Evolutionary conservation across 2,888 invertebrate species (phyloP).

Genomic region (Acrobasis suavella): DNA sequence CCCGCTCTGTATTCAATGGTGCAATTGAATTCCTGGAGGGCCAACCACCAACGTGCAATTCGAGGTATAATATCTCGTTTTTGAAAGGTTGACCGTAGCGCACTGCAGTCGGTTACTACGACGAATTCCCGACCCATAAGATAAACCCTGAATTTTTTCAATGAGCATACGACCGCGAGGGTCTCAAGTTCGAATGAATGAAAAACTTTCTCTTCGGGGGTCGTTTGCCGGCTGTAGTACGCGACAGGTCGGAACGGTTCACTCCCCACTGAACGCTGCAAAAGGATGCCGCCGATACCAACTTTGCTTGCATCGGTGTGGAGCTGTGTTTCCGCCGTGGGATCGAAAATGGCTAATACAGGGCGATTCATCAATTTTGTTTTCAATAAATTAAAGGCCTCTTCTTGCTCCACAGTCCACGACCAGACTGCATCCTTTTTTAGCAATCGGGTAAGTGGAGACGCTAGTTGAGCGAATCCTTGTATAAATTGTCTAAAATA

Average conservation of each 20-base stretch:
- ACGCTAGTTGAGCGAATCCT: conserved; percentile 25
- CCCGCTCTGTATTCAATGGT: conserved; percentile 26
- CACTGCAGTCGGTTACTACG: conserved; percentile 10
- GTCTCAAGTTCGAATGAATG: conserved; percentile 30
- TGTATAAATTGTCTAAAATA: conserved; percentile 31
- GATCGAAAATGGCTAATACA: conserved; percentile 40
- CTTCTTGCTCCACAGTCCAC: conserved; percentile 27
- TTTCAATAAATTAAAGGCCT: conserved; percentile 27
- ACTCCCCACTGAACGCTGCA: neutral
- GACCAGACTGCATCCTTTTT: conserved; percentile 26
- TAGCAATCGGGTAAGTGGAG: conserved; percentile 26
- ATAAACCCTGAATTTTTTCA: conserved; percentile 27
- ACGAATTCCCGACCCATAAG: conserved; percentile 23
- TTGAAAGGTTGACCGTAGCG: conserved; percentile 20
- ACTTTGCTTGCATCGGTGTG: conserved; percentile 27
- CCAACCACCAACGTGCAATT: conserved; percentile 25
- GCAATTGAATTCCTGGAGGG: conserved; percentile 27
- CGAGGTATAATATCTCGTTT: conserved; percentile 23
- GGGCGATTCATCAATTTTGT: conserved; percentile 26
- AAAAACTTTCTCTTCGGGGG: conserved; percentile 14
- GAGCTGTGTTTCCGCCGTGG: conserved; percentile 31
- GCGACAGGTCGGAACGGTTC: conserved; percentile 8
- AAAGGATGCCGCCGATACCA: conserved; percentile 22
- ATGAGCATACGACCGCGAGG: conserved; percentile 23
- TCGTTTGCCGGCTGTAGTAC: conserved; percentile 12